Conservation (phyloP, 2,113 vertebrate species). For the Ursus arctos region DNA sequence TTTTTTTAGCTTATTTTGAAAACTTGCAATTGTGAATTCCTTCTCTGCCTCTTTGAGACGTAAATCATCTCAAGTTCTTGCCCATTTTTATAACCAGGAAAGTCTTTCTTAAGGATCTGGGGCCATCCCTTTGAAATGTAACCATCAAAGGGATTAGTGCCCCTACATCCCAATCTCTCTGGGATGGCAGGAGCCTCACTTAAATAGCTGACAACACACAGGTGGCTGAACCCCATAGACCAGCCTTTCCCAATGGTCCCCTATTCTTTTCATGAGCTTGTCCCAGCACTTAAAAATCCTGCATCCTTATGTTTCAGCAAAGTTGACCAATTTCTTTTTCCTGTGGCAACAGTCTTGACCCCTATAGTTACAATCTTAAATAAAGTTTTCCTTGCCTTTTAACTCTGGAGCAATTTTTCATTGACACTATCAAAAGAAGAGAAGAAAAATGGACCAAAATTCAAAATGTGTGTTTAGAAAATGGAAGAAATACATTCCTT, state of each 20-base stretch:
- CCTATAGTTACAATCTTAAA: background rate
- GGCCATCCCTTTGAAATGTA: background rate
- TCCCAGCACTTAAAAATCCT: background rate
- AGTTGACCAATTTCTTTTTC: background rate
- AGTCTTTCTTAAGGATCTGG: background rate
- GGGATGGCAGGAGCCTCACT: background rate
- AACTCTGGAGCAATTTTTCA: background rate
- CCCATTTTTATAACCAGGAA: background rate
- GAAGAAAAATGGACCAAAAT: background rate
- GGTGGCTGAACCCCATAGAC: background rate
- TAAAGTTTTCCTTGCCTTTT: background rate
- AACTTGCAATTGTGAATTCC: background rate
- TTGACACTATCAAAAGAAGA: background rate
- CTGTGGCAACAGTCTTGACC: background rate
- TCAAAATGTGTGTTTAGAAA: conserved; percentile 52
- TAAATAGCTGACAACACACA: background rate
- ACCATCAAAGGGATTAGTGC: background rate
- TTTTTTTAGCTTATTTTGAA: background rate
- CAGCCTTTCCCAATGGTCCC: background rate
- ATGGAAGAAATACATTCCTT: background rate
- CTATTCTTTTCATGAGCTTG: background rate
- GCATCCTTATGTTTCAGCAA: background rate
- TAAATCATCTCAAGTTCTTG: background rate
- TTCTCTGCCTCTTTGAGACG: background rate
- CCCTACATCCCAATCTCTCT: background rate